A percentile compares a stretch with the other conserved stretches of the same genome.
These are phyloP conservation scores for Pseudorasbora parva DNA, from an alignment of 2,113 vertebrate species.

Conservation along the genomic window DNA sequence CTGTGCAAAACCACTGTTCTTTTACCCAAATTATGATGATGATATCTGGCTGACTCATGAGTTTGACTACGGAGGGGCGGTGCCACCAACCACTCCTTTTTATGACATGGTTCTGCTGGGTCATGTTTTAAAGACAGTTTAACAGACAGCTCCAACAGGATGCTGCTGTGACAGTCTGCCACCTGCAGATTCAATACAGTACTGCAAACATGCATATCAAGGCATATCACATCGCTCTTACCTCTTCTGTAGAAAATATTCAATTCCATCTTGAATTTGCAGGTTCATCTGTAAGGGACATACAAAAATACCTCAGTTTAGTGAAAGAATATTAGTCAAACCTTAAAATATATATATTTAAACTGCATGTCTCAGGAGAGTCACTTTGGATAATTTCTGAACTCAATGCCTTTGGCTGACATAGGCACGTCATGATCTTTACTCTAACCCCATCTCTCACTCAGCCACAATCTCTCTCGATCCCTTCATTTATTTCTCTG, in stretches of 20 bases:
- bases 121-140: conserved; percentile 49
- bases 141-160: conserved; percentile 47
- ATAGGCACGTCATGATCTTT: neutral
- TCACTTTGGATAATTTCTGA: conserved; percentile 1
- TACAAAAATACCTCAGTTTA: conserved; percentile 2
- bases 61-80: conserved; percentile 43
- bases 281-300: conserved; percentile 5
- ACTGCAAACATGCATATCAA: conserved; percentile 21
- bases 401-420: conserved; percentile 9
- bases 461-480: conserved; percentile 14
- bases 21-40: conserved; percentile 28
- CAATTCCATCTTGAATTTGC: neutral
- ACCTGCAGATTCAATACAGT: conserved; percentile 68
- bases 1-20: conserved; percentile 1
- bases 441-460: neutral
- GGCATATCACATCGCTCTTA: neutral
- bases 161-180: conserved; percentile 64
- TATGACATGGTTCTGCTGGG: conserved; percentile 47
- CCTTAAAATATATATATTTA: neutral
- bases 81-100: conserved; percentile 49
- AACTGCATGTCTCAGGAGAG: neutral
- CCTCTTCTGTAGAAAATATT: neutral
- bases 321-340: neutral
- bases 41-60: conserved; percentile 52
- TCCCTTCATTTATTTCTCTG: conserved; percentile 21